A percentile compares a stretch with the other conserved stretches of the same genome.
phyloP scores from a whole-genome alignment of 1,140 invertebrate genomes.

The Bombus ignitus region DNA sequence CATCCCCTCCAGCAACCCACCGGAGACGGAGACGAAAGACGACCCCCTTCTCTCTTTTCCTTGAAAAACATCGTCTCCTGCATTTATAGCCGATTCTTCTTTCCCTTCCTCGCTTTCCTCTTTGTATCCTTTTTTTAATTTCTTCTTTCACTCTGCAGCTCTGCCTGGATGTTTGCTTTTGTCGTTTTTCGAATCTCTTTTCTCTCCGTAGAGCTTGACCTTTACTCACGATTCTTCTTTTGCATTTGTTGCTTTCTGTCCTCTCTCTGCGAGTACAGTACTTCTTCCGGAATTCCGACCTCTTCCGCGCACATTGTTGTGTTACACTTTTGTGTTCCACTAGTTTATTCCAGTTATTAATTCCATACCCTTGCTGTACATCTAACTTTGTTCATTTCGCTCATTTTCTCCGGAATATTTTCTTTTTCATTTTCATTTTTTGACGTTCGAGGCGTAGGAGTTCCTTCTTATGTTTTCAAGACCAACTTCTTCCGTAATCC shows the following conservation, averaged over 20 bases:
- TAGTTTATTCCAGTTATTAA: conserved; percentile 12
- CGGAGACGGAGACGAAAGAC: background rate
- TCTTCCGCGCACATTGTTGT: too few relatives aligned
- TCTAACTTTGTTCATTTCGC: background rate
- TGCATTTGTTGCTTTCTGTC: conserved; percentile 11
- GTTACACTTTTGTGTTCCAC: background rate
- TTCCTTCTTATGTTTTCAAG: background rate
- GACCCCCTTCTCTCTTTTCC: conserved; percentile 24
- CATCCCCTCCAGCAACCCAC: conserved; percentile 26
- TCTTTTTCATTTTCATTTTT: background rate
- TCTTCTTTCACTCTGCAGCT: background rate
- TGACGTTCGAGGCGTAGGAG: background rate
- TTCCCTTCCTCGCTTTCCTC: background rate
- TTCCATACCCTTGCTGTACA: background rate
- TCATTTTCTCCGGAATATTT: background rate
- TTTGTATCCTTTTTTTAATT: conserved; percentile 3
- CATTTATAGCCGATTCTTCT: conserved; percentile 23
- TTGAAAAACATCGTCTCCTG: conserved; percentile 22
- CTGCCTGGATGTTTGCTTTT: conserved; percentile 33
- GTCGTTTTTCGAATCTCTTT: conserved; percentile 9
- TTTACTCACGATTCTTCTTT: conserved; percentile 28
- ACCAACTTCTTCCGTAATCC: background rate
- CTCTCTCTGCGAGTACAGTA: background rate
- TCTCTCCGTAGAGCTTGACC: conserved; percentile 53
- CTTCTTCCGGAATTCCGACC: background rate